Evolutionary conservation across 1,140 invertebrate genomes (phyloP).

Genomic region (Drosophila burlai): DNA sequence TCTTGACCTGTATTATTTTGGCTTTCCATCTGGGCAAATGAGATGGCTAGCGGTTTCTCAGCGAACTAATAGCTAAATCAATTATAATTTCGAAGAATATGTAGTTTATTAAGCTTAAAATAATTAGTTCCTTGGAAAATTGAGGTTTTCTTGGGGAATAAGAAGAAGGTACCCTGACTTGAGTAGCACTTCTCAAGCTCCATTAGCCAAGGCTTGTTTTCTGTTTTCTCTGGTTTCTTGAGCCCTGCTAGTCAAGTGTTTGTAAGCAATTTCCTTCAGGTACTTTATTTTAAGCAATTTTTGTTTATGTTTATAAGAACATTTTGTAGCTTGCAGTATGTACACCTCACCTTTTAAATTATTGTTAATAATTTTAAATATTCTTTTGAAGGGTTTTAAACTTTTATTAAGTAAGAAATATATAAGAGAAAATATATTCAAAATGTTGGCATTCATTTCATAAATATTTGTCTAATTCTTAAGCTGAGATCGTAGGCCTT

Average conservation of each 20-base stretch:
- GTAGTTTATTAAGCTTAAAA: background rate
- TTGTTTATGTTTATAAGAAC: background rate
- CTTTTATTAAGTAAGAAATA: background rate
- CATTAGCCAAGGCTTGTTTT: conserved; percentile 13
- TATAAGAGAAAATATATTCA: background rate
- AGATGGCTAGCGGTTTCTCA: background rate
- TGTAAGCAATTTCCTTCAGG: background rate
- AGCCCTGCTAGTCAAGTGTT: conserved; percentile 4
- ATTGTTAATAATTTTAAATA: background rate
- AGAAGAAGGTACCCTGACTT: background rate
- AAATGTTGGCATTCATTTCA: background rate
- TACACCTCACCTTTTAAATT: background rate
- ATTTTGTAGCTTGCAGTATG: background rate
- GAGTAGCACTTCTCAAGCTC: background rate
- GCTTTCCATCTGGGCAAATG: background rate
- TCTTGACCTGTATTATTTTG: conserved; percentile 18
- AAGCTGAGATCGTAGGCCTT: background rate
- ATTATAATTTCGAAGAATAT: background rate
- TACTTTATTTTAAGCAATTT: too few species aligned
- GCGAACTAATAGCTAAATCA: conserved; percentile 38
- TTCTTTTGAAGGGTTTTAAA: background rate
- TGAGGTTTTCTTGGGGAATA: background rate
- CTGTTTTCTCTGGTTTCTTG: conserved; percentile 26
- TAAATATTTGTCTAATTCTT: background rate
- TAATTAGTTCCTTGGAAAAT: background rate